Conservation (phyloP, 1,140 invertebrate species). For the Mylabris phalerata region DNA sequence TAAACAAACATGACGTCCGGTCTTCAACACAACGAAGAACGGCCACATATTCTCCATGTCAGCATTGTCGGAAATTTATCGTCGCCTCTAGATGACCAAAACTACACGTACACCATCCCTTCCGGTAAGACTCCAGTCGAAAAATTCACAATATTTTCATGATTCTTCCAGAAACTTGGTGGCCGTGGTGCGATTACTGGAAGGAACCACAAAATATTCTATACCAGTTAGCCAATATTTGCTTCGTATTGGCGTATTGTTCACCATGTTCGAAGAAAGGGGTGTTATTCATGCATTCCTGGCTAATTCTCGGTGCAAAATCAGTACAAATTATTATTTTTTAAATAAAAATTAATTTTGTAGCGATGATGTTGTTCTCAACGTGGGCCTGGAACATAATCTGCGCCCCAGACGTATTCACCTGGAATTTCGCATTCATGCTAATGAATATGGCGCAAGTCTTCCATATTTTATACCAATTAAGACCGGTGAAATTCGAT, state of each 20-base stretch:
- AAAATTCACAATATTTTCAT: neutral
- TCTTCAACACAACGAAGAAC: constrained; percentile 33
- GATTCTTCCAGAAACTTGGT: constrained; percentile 46
- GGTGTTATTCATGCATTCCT: constrained; percentile 72
- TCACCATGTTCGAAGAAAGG: constrained; percentile 70
- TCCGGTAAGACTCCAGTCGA: constrained; percentile 26
- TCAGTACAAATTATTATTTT: neutral
- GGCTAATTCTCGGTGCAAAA: constrained; percentile 63
- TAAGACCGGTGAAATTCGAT: constrained; percentile 79
- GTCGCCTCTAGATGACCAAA: constrained; percentile 33
- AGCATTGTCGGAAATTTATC: constrained; percentile 30
- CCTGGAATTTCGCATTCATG: constrained; percentile 82
- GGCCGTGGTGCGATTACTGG: constrained; percentile 61
- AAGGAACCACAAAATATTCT: constrained; percentile 61
- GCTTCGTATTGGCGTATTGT: constrained; percentile 69
- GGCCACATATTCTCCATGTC: constrained; percentile 32
- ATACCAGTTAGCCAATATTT: constrained; percentile 64
- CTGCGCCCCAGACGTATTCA: constrained; percentile 82
- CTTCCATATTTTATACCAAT: constrained; percentile 73
- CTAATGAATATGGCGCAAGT: constrained; percentile 78
- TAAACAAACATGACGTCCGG: constrained; percentile 10
- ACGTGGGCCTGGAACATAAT: constrained; percentile 87
- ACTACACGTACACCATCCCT: constrained; percentile 37
- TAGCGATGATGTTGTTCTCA: constrained; percentile 74
- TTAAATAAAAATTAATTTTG: constrained; percentile 19